These are phyloP conservation scores for Lasioglossum malachurum DNA, from an alignment of 2,888 invertebrate genomes.

Conservation along the genomic window DNA sequence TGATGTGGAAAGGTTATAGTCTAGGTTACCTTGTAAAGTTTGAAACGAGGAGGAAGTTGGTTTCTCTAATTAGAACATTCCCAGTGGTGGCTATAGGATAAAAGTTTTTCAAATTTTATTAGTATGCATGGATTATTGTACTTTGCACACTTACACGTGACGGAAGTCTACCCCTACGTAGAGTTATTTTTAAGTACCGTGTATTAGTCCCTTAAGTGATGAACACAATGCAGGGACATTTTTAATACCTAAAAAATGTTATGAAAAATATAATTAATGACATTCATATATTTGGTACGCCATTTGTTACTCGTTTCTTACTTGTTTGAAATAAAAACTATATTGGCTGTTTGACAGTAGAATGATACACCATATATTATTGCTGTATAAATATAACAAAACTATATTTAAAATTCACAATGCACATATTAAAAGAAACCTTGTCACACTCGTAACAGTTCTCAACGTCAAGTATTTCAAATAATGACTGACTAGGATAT, in stretches of 20 bases:
- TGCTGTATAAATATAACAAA: too few species aligned
- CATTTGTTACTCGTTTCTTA: neutral
- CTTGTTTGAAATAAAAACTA: neutral
- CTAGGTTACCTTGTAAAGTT: neutral
- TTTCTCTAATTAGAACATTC: neutral
- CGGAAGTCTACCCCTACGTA: neutral
- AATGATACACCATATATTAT: too few species aligned
- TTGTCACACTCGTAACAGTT: too few species aligned
- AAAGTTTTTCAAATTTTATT: neutral
- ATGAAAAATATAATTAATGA: neutral
- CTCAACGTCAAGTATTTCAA: neutral
- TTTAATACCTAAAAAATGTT: neutral
- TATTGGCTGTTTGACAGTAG: too few species aligned
- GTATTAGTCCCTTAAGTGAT: neutral
- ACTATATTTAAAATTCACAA: neutral
- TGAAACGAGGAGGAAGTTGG: neutral
- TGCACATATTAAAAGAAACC: neutral
- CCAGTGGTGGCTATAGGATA: neutral
- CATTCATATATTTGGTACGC: neutral
- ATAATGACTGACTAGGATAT: neutral
- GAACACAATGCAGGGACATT: neutral
- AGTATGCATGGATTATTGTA: neutral
- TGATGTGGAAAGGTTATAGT: neutral
- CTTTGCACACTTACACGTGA: neutral
- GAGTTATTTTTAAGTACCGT: neutral